Evolutionary conservation across 2,888 invertebrate genomes (phyloP).

Genomic region (Octonoba sinensis): DNA sequence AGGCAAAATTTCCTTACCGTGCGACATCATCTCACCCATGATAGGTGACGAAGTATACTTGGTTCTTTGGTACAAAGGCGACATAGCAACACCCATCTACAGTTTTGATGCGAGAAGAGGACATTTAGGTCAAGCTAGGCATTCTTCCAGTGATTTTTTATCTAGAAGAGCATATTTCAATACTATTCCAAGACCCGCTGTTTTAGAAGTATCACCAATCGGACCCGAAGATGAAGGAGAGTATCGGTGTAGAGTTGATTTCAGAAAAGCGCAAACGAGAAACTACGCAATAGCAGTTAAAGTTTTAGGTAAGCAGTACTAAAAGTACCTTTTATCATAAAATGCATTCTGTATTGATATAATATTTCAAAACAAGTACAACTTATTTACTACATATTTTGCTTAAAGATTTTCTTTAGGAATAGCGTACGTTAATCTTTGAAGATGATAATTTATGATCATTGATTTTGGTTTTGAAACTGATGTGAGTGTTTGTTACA

Average conservation of each 20-base stretch:
- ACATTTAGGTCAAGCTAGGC: constrained; percentile 56
- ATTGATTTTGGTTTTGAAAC: too few species aligned
- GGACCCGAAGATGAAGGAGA: constrained; percentile 89
- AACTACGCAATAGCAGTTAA: constrained; percentile 91
- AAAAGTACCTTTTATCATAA: too few species aligned
- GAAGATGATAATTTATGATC: too few species aligned
- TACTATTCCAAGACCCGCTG: constrained; percentile 75
- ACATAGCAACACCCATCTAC: constrained; percentile 64
- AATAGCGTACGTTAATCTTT: too few species aligned
- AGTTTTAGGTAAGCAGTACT: constrained; percentile 80
- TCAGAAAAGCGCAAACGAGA: constrained; percentile 89
- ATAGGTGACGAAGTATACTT: constrained; percentile 60
- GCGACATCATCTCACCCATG: constrained; percentile 58
- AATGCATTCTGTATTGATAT: too few species aligned
- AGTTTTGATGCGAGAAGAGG: constrained; percentile 62
- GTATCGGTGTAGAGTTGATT: constrained; percentile 90
- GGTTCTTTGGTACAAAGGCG: constrained; percentile 64
- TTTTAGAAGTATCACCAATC: constrained; percentile 72
- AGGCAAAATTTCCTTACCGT: constrained; percentile 62
- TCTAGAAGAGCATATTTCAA: constrained; percentile 87
- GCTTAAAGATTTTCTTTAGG: too few species aligned
- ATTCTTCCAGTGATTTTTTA: constrained; percentile 83
- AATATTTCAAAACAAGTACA: too few species aligned
- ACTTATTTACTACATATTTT: too few species aligned
- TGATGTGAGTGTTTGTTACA: too few species aligned